Conservation (phyloP, 2,113 vertebrate species). For the Probosciger aterrimus region DNA sequence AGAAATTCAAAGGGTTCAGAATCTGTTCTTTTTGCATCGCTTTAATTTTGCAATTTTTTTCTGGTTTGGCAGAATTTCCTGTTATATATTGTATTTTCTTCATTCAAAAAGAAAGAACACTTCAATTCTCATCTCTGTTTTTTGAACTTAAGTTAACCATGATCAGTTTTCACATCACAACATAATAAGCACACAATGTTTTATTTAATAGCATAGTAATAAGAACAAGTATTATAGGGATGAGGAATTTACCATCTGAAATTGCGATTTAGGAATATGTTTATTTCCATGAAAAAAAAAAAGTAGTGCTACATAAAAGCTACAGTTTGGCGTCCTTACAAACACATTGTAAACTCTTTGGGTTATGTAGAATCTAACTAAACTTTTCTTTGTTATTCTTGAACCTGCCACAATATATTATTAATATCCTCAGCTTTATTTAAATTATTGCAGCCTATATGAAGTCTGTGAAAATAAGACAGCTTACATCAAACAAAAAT, state of each 20-base stretch:
- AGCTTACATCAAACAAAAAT: neutral
- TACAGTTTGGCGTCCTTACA: neutral
- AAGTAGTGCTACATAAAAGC: neutral
- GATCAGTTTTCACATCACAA: neutral
- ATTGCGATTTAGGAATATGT: neutral
- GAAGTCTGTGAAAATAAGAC: neutral
- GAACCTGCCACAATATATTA: neutral
- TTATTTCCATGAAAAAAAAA: neutral
- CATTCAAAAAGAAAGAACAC: neutral
- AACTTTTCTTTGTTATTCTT: neutral
- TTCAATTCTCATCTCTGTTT: neutral
- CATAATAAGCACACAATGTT: neutral
- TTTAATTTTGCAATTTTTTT: constrained; percentile 17
- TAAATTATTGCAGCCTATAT: neutral
- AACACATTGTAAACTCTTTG: neutral
- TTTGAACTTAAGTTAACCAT: neutral
- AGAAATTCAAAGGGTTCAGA: constrained; percentile 16
- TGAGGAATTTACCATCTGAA: neutral
- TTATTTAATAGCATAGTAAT: neutral
- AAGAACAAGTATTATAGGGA: neutral
- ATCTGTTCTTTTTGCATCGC: neutral
- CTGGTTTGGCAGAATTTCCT: neutral
- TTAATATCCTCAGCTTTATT: neutral
- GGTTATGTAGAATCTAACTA: neutral
- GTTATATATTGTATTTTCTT: neutral